Percentiles rank a stretch among this genome's conserved stretches.
phyloP scores from a whole-genome alignment of 1,140 invertebrate species.

The Philopotamus ludificatus region DNA sequence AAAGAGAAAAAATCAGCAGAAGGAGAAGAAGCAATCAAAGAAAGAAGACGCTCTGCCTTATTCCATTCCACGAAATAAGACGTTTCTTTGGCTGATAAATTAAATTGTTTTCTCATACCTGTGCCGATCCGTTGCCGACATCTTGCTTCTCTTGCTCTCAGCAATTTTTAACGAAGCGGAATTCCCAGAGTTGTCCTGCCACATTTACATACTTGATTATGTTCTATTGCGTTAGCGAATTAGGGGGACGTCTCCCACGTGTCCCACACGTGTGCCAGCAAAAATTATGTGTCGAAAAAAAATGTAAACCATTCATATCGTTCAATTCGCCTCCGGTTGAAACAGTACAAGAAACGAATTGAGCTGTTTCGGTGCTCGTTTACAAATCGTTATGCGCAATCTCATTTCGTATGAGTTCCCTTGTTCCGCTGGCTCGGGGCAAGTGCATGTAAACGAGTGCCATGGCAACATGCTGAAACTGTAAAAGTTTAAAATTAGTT shows the following conservation, averaged over 20 bases:
- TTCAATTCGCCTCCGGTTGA: background rate
- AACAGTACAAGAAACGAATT: background rate
- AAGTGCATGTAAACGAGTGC: too few relatives aligned
- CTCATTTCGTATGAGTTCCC: background rate
- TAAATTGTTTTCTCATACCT: conserved; percentile 34
- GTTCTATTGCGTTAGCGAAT: conserved; percentile 33
- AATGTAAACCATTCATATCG: background rate
- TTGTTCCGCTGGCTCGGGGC: too few relatives aligned
- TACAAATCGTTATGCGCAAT: background rate
- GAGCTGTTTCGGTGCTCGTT: background rate
- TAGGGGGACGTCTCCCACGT: background rate
- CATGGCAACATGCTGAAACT: too few relatives aligned
- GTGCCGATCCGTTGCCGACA: background rate
- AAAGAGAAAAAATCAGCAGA: background rate
- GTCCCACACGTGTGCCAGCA: background rate
- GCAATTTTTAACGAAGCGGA: conserved; percentile 6
- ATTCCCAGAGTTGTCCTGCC: conserved; percentile 9
- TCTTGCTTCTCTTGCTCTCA: background rate
- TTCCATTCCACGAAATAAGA: conserved; percentile 25
- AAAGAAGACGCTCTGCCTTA: conserved; percentile 3
- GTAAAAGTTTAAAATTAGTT: too few relatives aligned
- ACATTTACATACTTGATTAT: conserved; percentile 39
- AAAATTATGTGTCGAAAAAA: background rate
- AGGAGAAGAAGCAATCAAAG: conserved; percentile 17
- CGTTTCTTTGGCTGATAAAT: conserved; percentile 28